Evolutionary conservation across 2,888 invertebrate species (phyloP), one percentile per base, ranked within the genome.

Genomic region (Dione juno): DNA sequence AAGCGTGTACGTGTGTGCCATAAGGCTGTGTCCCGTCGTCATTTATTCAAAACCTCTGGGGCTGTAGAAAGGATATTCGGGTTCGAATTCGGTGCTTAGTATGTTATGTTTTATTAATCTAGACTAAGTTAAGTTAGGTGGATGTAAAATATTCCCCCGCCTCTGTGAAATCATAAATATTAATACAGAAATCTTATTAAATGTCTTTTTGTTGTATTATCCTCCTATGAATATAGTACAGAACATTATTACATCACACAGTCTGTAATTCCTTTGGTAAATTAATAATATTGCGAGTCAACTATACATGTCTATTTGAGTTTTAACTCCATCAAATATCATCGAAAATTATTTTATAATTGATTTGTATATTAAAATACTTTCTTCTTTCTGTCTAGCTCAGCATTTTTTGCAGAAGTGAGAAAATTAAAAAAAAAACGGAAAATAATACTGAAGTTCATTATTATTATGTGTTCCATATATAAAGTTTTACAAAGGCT

Each of bases 1-100:
- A 64, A 67, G 67, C 37, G 68, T 66, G 66, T 45, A 68, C 75
- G 69, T 77, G 76, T 74, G 76, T 74, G 76, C 67, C 35, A 45
- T 69, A 71, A 70, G 65, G 59, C 65, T 65, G 50, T 66, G 67
- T 69, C 59, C 45, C 53, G 40, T 57, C 67, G 59, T 72, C 69
- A 72, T 67, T 72, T 74, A 72, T 74, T 70, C 74, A 74, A 35
- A 28, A 72, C 71, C 73, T 71, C 19, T 37, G 71, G 69, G 71
- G 41, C 58, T 54, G 54, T 61, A 45, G 50, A 54, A 40, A 58
- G 66, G 40, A 28, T 53, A 61, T 63, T 52, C 16, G 52, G 64
- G 67, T 71, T 69, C 48, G 57, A 66, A 41, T 35, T 72, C 45
- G 37, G 57, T 19, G 45, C 63, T 61, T 61, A 61, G 61, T 61